Evolutionary conservation across 2,113 vertebrate species (phyloP), one percentile per base, ranked within the genome.

Genomic region (Cololabis saira): DNA sequence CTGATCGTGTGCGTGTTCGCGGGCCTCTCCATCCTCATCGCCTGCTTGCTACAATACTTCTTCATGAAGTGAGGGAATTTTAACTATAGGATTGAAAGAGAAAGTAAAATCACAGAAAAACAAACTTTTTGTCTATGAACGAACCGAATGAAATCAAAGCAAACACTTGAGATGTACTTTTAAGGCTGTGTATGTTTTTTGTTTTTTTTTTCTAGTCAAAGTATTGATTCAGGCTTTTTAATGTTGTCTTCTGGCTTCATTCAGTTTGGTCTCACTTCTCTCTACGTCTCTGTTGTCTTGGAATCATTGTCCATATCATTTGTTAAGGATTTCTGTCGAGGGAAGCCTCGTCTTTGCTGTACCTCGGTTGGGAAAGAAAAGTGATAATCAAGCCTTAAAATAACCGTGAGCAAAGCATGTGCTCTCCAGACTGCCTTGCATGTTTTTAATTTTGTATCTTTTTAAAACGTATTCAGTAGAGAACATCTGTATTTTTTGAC

Each of bases 11-110:
- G 95, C 22, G 94, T 94, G 82, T 97, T 98, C 65, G 96, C 96
- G 9, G 95, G 91, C 74, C 83, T 98, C 78, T 98, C 97, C 45
- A 93, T 98, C 86, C 81, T 99, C 70, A 97, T 99, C 52, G 98
- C 98, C 91, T 99, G 95, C 93, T 93, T 99, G 92, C 91, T 99
- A 79, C 97, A 99, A 74, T 97, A 98, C 93, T 97, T 98, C 94
- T 96, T 98, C 80, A 95, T 99, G 96, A 97, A 98, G 95, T 99
- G 95, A 94, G 84, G 84, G 90, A 87, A 81, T 77, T 79, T 70
- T 56, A 71, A 79, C 74, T 60, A 71, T 70, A 80, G 86, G 85
- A 86, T 89, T 81, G 85, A 86, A 90, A 90, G 87, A 87, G 88
- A 85, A 91, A 83, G 70, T 44, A 47, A 82, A 88, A 88, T 83